Conservation (phyloP, 2,888 invertebrate genomes). For the Orthosia gracilis region DNA sequence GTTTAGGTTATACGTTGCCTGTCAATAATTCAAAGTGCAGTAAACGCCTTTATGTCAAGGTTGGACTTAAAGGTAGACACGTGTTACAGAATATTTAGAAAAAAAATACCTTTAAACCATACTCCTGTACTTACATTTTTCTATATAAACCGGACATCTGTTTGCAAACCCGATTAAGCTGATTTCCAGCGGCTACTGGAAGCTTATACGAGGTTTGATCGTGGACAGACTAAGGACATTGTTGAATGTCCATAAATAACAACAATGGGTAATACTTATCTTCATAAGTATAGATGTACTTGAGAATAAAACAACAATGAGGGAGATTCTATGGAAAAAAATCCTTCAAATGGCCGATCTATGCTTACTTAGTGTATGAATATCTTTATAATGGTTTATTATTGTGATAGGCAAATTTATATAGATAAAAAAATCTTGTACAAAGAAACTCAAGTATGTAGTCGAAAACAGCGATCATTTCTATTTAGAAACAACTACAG, state of each 20-base stretch:
- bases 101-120: neutral
- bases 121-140: neutral
- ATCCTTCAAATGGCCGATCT: constrained; percentile 15
- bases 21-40: no score
- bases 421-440: no score
- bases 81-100: neutral
- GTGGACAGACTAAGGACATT: constrained; percentile 61
- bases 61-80: neutral
- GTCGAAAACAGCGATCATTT: neutral
- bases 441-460: neutral
- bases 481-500: neutral
- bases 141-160: constrained; percentile 47
- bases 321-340: constrained; percentile 14
- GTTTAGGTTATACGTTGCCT: no score
- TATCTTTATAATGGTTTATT: neutral
- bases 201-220: constrained; percentile 67
- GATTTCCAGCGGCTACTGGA: constrained; percentile 72
- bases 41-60: neutral
- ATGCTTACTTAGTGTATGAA: neutral
- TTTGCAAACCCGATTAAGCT: constrained; percentile 76
- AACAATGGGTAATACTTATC: constrained; percentile 45
- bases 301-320: constrained; percentile 33
- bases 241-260: constrained; percentile 62
- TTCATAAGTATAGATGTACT: constrained; percentile 20
- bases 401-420: neutral